Conservation (phyloP, 2,113 vertebrate genomes). For the Actenoides lindsayi region DNA sequence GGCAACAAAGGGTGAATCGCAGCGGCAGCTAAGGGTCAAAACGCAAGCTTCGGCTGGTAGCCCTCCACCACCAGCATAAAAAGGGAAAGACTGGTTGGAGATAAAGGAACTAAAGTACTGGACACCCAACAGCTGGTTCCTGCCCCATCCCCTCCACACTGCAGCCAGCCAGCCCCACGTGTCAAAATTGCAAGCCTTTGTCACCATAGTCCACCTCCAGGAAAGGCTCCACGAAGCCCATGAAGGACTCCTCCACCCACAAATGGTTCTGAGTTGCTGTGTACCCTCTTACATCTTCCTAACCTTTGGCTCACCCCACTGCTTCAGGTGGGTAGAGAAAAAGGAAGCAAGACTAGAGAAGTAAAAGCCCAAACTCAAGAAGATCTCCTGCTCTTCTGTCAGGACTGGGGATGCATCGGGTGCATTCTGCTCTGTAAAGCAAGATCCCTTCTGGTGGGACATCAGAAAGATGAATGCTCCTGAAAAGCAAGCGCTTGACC, state of each 20-base stretch:
- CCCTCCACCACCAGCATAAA: not conserved
- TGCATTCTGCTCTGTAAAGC: not conserved
- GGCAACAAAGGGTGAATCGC: not conserved
- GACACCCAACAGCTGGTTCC: not conserved
- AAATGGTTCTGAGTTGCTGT: rapidly evolving
- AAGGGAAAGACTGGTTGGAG: not conserved
- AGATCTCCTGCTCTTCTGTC: not conserved
- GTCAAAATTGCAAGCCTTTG: not conserved
- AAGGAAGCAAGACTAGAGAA: not conserved
- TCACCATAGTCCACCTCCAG: not conserved
- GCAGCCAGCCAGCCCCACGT: not conserved
- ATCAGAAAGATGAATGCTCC: not conserved
- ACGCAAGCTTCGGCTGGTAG: not conserved
- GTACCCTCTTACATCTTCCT: not conserved
- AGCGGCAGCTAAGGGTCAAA: not conserved
- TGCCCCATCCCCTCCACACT: not conserved
- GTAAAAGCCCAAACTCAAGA: not conserved
- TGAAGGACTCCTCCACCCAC: not conserved
- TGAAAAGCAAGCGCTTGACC: rapidly evolving
- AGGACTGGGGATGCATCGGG: rapidly evolving
- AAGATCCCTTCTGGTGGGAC: not conserved
- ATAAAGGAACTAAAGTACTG: not conserved
- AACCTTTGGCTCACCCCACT: not conserved
- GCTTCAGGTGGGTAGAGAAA: not conserved
- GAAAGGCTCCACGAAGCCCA: not conserved